phyloP scores from a whole-genome alignment of 1,140 invertebrate species.

The Heliconius hermathena region DNA sequence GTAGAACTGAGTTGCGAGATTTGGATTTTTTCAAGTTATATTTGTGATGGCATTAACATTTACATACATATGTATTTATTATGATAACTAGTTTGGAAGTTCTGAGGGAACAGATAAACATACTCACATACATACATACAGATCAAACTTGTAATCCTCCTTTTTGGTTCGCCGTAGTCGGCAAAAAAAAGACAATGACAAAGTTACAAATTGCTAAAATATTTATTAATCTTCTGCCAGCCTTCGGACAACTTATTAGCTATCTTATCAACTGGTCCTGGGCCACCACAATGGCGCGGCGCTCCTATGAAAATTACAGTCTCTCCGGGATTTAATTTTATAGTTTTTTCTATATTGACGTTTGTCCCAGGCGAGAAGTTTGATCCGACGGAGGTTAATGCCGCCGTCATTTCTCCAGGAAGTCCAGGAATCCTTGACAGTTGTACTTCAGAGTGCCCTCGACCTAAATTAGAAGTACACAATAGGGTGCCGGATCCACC shows the following conservation, averaged over 20 bases:
- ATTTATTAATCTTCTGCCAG: slow-evolving; percentile 76
- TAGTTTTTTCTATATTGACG: slow-evolving; percentile 52
- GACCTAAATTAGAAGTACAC: slow-evolving; percentile 57
- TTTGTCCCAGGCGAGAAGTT: slow-evolving; percentile 53
- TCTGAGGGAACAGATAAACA: too few relatives aligned
- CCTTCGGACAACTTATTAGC: slow-evolving; percentile 72
- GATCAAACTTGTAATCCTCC: too few relatives aligned
- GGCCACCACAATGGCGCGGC: slow-evolving; percentile 67
- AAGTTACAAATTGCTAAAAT: slow-evolving; percentile 59
- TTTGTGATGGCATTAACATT: too few relatives aligned
- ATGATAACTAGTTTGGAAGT: too few relatives aligned
- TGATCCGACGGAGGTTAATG: slow-evolving; percentile 60
- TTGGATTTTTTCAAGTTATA: too few relatives aligned
- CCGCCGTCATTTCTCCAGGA: slow-evolving; percentile 65
- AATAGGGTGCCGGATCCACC: slow-evolving; percentile 62
- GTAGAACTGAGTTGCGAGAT: too few relatives aligned
- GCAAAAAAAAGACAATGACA: background rate
- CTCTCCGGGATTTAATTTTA: slow-evolving; percentile 65
- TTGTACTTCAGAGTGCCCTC: slow-evolving; percentile 50
- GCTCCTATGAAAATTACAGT: slow-evolving; percentile 59
- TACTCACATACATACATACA: too few relatives aligned
- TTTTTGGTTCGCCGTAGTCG: too few relatives aligned
- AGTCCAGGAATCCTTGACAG: slow-evolving; percentile 64
- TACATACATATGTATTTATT: too few relatives aligned
- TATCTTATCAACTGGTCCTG: slow-evolving; percentile 76